phyloP scores from a whole-genome alignment of 2,888 invertebrate genomes.

The Omphaloscelis lunosa region DNA sequence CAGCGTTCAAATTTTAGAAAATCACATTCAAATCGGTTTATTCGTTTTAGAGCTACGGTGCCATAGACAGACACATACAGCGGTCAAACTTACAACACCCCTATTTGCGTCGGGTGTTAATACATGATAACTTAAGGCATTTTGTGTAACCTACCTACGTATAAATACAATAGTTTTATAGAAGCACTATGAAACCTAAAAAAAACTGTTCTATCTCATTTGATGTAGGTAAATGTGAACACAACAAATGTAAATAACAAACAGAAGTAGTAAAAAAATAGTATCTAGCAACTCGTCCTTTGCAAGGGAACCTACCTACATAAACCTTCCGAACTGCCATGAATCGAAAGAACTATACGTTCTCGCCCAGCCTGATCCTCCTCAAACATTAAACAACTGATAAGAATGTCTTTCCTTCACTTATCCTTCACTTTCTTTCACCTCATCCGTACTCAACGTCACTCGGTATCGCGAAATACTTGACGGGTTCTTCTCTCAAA shows the following conservation, averaged over 20 bases:
- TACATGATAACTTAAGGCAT: not conserved
- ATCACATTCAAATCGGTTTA: no score
- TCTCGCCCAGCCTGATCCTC: not conserved
- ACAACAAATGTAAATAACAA: not conserved
- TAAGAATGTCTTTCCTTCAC: slow-evolving; percentile 1
- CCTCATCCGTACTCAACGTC: slow-evolving; percentile 32
- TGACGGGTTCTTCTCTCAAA: not conserved
- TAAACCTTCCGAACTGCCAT: not conserved
- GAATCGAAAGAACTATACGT: not conserved
- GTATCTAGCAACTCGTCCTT: not conserved
- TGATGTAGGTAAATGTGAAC: not conserved
- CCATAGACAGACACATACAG: no score
- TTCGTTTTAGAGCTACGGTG: no score
- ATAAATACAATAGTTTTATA: not conserved
- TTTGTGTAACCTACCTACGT: not conserved
- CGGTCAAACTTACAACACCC: no score
- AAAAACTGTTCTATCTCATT: not conserved
- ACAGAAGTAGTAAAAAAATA: not conserved
- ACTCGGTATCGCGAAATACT: slow-evolving; percentile 2
- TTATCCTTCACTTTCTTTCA: slow-evolving; percentile 11
- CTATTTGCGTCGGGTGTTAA: no score
- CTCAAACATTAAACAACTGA: slow-evolving; percentile 23
- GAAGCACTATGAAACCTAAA: not conserved
- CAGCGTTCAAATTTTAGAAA: no score
- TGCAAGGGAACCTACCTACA: not conserved